These are phyloP conservation scores for Cerceris ruficornis DNA, from an alignment of 2,888 invertebrate species.

Conservation along the genomic window DNA sequence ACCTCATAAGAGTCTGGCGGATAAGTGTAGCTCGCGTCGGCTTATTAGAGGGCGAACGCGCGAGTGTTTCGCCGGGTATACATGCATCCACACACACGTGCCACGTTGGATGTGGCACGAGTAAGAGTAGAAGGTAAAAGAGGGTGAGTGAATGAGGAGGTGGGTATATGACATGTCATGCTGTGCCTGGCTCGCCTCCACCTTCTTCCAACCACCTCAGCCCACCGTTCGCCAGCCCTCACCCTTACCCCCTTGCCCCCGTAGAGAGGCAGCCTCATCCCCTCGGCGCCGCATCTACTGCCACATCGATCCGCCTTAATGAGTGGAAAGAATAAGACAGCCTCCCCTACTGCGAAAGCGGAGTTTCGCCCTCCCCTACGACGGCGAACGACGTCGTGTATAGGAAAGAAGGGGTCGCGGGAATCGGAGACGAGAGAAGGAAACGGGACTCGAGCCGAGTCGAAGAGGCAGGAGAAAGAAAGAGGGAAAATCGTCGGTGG, in stretches of 20 bases:
- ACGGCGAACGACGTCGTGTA: conserved; percentile 68
- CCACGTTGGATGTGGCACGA: conserved; percentile 11
- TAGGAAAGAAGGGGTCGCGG: conserved; percentile 74
- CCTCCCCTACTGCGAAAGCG: conserved; percentile 71
- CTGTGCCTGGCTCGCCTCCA: conserved; percentile 72
- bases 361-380: conserved; percentile 69
- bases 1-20: conserved; percentile 43
- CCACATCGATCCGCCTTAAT: conserved; percentile 82
- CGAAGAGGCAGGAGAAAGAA: conserved; percentile 30
- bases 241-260: conserved; percentile 33
- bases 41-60: conserved; percentile 58
- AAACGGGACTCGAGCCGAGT: conserved; percentile 62
- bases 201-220: conserved; percentile 68
- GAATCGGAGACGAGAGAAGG: conserved; percentile 72
- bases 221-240: conserved; percentile 56
- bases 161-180: conserved; percentile 72
- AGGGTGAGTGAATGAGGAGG: conserved; percentile 47
- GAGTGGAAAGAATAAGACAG: conserved; percentile 82
- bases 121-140: conserved; percentile 45
- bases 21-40: conserved; percentile 57
- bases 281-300: conserved; percentile 74
- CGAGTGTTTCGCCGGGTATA: conserved; percentile 22
- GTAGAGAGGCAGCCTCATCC: conserved; percentile 49
- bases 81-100: conserved; percentile 2
- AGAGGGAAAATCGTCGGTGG: conserved; percentile 22